A percentile compares a stretch with the other conserved stretches of the same genome.
Conservation (phyloP, 2,113 vertebrate species). For the Caloenas nicobarica region DNA sequence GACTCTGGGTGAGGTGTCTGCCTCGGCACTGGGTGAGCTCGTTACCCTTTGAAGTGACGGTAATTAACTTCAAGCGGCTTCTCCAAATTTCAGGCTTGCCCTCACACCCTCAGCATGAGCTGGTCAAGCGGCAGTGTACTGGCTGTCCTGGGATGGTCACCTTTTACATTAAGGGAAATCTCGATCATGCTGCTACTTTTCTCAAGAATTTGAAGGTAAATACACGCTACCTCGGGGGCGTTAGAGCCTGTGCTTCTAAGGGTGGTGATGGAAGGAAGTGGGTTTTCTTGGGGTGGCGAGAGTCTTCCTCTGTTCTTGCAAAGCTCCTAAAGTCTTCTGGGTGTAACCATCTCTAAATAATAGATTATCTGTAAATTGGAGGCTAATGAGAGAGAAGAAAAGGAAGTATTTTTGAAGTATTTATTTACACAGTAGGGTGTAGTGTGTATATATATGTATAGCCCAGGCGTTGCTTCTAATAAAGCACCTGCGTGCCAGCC, state of each 20-base stretch:
- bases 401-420: neutral
- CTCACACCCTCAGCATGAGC: constrained; percentile 88
- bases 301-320: neutral
- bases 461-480: neutral
- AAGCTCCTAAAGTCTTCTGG: neutral
- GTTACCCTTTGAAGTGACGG: neutral
- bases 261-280: neutral
- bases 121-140: constrained; percentile 84
- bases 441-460: neutral
- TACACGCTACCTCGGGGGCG: accelerated
- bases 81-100: constrained; percentile 77
- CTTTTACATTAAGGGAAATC: constrained; percentile 88
- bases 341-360: neutral
- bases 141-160: constrained; percentile 89
- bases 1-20: neutral
- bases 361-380: neutral
- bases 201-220: constrained; percentile 89
- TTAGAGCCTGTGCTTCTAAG: neutral
- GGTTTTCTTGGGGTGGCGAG: neutral
- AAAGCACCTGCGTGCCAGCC: neutral
- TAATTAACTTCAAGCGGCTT: neutral
- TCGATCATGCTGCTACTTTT: constrained; percentile 81
- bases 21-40: neutral
- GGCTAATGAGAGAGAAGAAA: neutral
- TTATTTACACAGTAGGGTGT: neutral